Base-by-base conservation (phyloP, 2,113 vertebrate species). In the Calidris pygmaea region DNA sequence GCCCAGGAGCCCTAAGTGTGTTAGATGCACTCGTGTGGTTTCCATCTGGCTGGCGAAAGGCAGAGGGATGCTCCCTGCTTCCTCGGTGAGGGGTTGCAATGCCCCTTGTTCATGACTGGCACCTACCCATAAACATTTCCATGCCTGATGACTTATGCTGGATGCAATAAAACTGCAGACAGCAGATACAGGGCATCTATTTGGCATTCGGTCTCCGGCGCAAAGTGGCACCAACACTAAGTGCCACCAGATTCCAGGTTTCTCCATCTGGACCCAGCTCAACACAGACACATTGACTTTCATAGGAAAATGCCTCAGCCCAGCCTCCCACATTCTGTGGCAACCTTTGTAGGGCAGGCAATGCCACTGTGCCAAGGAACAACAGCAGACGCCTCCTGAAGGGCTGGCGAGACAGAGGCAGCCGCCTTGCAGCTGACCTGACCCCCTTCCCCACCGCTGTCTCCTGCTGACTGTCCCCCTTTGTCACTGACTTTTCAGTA, bases 371-470 rank as follows among this genome's bases (percentile, higher is more conserved):
- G 60, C 89, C 70, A 65, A 55, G 91, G 75, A 35, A 12, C 1
- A 18, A 27, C 0, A 1, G 6, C 63, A 77, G 76, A 20, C 0
- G 0, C 19, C 80, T 89, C 41, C 66, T 21, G 34, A 68, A 39
- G 0, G 1, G n/a, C 26, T 8, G 11, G 24, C 8, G 23, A 32
- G 76, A 75, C 43, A 65, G 67, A 63, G 21, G 47, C 37, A 52
- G 79, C 43, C 30, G 29, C 73, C 45, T 34, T 18, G 6, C 58
- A 48, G 59, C 67, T 74, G 65, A 74, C 55, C 70, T 30, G 87
- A 75, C 9, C 30, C 32, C 14, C 52, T 47, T 41, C 50, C 60
- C 45, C 65, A 13, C 10, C 7, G 5, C 22, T 2, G 58, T 5
- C 41, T 85, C 50, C 89, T 53, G 66, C 8, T 3, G 34, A 48